Base-by-base conservation (phyloP, 2,113 vertebrate genomes). In the Ancistrus triradiatus region DNA sequence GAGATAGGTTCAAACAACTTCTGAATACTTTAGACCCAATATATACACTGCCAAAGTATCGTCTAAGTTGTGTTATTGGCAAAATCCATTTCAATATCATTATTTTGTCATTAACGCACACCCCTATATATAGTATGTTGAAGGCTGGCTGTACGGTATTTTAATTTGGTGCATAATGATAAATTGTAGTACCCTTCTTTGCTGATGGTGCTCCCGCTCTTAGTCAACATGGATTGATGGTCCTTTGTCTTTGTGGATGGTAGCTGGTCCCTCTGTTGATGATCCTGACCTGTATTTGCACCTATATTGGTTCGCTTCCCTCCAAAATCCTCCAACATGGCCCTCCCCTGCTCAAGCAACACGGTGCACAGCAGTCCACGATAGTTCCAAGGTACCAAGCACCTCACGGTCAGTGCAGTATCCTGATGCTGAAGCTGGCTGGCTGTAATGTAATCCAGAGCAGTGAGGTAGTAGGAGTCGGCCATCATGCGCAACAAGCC, bases 381-480 rank as follows among this genome's bases (percentile, higher is more conserved):
- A 57, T 85, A 91, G 83, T 98, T 98, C 95, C 95, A 97, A 0
- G 95, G 95, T 71, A 98, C 86, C 0, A 91, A 87, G 72, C 93
- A 89, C 70, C 95, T 94, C 61, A 93, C 78, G 0, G 88, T 84
- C 47, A 97, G 78, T 17, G 88, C 81, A 0, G 91, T 81, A 66
- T 97, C 94, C 2, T 92, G 91, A 7, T 85, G 80, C 51, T 88
- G 88, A 42, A 98, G 63, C 48, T 82, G 74, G 74, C 89, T 92
- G 17, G 95, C 92, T 0, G 95, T 98, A 75, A 94, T 82, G 11
- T 93, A 98, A 82, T 98, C 95, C 52, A 97, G 77, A 4, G 89
- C 86, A 1, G 93, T 87, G 74, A 98, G 80, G 71, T 93, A 97
- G 27, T 85, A 69, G 59, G 76, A 88, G 37, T 88, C 87, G 0